Evolutionary conservation across 37 sponge, comb jelly and placozoan genomes (phyloP).

Genomic region (Halichondria panicea): DNA sequence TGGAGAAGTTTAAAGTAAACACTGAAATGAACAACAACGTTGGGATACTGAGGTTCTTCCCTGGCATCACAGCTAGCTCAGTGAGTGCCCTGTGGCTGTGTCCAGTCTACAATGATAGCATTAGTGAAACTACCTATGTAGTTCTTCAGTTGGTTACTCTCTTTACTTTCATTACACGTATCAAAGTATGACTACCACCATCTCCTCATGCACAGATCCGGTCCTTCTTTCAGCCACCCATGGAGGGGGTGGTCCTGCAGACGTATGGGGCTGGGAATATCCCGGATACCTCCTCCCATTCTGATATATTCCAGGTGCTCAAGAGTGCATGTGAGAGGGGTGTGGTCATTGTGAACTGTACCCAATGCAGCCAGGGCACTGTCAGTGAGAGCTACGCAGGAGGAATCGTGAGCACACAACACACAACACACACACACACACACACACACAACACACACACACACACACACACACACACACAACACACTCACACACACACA

Average conservation of each 20-base stretch:
- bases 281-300: slow-evolving; percentile 35
- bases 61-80: slow-evolving; percentile 87
- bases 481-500: no score
- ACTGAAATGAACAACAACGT: slow-evolving; percentile 74
- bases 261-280: slow-evolving; percentile 94
- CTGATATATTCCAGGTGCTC: slow-evolving; percentile 64
- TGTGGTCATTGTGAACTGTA: slow-evolving; percentile 88
- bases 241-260: slow-evolving; percentile 89
- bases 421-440: no score
- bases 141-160: not conserved
- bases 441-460: no score
- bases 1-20: slow-evolving; percentile 64
- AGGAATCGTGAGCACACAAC: slow-evolving; percentile 75
- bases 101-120: not conserved
- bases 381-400: slow-evolving; percentile 81
- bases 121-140: not conserved
- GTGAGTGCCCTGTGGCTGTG: slow-evolving; percentile 40
- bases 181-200: not conserved
- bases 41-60: slow-evolving; percentile 88
- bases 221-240: slow-evolving; percentile 90
- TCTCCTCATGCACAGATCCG: slow-evolving; percentile 46
- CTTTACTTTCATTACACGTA: not conserved
- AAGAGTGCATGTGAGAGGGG: slow-evolving; percentile 75
- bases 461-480: no score
- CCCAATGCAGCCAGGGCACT: slow-evolving; percentile 82